Evolutionary conservation across 2,888 invertebrate genomes (phyloP), one percentile per base, ranked within the genome.

Genomic region (Mylabris sibirica): DNA sequence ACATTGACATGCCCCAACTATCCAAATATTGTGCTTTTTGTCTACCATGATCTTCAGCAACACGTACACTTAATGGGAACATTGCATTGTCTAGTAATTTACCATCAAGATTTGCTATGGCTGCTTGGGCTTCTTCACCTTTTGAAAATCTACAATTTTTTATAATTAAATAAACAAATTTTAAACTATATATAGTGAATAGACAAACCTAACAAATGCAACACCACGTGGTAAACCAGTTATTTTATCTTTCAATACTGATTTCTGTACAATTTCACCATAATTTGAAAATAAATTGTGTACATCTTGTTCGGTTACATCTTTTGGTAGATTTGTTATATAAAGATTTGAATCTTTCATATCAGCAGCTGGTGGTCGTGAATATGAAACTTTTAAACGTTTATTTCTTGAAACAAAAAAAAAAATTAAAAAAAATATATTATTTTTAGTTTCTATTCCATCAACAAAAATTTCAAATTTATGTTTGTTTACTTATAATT

Each of bases 301-400:
- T 70, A 97, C 87, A 79, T 96, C 93, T 60, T 92, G 90, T 81
- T 96, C 95, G 49, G 93, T 93, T 75, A 94, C 90, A 78, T 92
- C 92, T 78, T 93, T 92, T 69, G 97, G 97, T 76, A 97, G 88
- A 86, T 97, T 96, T 75, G 96, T 94, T 71, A 98, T 93, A 85
- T 97, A 98, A 66, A 98, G 88, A 85, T 98, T 98, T 22, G 97
- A 96, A 77, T 96, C 96, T 84, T 96, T 97, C 80, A 96, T 96
- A 75, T 94, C 93, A 75, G 97, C 96, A 49, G 96, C 95, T 24
- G 94, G 93, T 14, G 97, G 96, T 74, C 97, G 89, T 12, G 97
- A 96, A 85, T 93, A 95, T 63, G 97, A 97, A 68, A 97, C 97
- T 89, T 97, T 97, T 84, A 98, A 89, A 79, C 93, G 90, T 86